These are phyloP conservation scores for Guaruba guarouba DNA, from an alignment of 2,113 vertebrate species.

Conservation along the genomic window DNA sequence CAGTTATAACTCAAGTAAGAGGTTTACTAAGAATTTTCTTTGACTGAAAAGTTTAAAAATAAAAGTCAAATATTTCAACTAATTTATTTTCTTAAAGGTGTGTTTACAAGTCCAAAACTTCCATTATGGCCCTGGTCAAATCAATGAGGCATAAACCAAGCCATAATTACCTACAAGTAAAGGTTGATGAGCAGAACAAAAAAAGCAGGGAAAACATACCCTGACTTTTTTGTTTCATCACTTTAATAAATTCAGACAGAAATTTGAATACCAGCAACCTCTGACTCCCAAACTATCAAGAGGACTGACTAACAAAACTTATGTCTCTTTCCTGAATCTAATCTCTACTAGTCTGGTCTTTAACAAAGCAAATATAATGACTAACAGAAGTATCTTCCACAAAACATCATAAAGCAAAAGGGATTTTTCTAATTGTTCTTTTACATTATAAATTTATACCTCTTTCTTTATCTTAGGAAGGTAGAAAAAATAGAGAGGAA, in stretches of 20 bases:
- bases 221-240: not conserved
- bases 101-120: not conserved
- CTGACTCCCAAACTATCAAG: not conserved
- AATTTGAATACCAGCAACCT: constrained; percentile 3
- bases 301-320: not conserved
- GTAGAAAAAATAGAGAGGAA: not conserved
- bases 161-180: not conserved
- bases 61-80: not conserved
- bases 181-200: not conserved
- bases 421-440: not conserved
- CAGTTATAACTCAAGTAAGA: not conserved
- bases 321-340: not conserved
- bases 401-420: not conserved
- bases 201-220: not conserved
- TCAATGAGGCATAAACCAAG: not conserved
- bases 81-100: not conserved
- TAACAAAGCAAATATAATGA: not conserved
- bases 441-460: not conserved
- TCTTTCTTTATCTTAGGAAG: not conserved
- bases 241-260: constrained; percentile 8
- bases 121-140: not conserved
- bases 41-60: not conserved
- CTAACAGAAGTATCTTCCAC: not conserved
- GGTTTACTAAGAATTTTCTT: not conserved
- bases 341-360: not conserved